Conservation (phyloP, 2,888 invertebrate genomes). For the Apamea anceps region DNA sequence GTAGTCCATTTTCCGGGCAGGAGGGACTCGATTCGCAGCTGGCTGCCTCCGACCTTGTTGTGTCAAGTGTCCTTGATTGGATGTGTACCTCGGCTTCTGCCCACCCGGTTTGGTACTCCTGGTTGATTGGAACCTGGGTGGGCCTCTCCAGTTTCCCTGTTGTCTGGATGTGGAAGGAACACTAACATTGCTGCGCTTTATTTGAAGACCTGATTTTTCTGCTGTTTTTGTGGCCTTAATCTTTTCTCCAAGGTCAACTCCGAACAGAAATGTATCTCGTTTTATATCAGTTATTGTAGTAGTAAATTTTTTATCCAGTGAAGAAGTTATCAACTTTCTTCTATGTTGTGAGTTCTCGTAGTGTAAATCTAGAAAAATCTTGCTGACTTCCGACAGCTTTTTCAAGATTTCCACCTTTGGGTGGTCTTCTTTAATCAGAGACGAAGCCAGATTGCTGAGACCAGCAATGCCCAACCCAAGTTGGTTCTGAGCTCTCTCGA, state of each 20-base stretch:
- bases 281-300: neutral
- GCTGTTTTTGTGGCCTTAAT: conserved; percentile 4
- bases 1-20: neutral
- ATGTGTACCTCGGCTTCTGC: neutral
- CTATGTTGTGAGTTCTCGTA: neutral
- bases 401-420: neutral
- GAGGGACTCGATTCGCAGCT: neutral
- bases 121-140: conserved; percentile 1
- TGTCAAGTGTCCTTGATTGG: neutral
- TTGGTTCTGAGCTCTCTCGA: too few species aligned
- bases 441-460: neutral
- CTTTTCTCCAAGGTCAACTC: conserved; percentile 1
- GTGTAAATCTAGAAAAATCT: neutral
- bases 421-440: conserved; percentile 1
- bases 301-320: neutral
- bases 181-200: neutral
- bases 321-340: neutral
- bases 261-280: neutral
- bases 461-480: too few species aligned
- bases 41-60: neutral
- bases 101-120: neutral
- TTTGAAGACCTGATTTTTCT: conserved; percentile 4
- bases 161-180: neutral
- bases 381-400: neutral
- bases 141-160: conserved; percentile 10